Evolutionary conservation across 2,888 invertebrate species (phyloP).

Genomic region (Synergus gifuensis): DNA sequence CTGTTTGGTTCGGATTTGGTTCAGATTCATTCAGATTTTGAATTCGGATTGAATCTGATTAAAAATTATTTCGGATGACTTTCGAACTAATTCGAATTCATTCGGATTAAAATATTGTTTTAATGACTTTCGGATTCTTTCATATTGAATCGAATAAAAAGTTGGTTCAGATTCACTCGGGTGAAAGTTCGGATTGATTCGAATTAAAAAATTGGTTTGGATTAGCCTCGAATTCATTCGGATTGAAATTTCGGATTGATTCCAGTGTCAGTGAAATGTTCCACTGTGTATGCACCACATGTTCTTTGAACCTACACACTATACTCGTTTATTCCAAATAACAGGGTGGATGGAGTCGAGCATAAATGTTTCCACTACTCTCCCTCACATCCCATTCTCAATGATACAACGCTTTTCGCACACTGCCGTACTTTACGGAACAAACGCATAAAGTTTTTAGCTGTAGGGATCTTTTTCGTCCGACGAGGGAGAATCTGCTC

Average conservation of each 20-base stretch:
- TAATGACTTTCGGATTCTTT: too few species aligned
- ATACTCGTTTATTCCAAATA: background rate
- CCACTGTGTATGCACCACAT: background rate
- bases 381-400: background rate
- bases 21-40: too few species aligned
- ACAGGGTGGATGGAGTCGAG: background rate
- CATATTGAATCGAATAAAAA: too few species aligned
- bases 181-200: too few species aligned
- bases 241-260: background rate
- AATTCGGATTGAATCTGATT: too few species aligned
- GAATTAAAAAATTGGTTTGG: too few species aligned
- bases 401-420: slow-evolving; percentile 20
- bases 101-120: too few species aligned
- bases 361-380: background rate
- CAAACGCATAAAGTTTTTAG: slow-evolving; percentile 10
- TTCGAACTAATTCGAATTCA: too few species aligned
- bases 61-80: too few species aligned
- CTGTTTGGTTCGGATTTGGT: too few species aligned
- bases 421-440: background rate
- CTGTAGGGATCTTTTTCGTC: background rate
- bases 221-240: too few species aligned
- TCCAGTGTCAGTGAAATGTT: background rate
- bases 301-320: background rate
- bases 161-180: too few species aligned
- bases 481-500: background rate